Evolutionary conservation across 53 echinoderm and acorn worm species (phyloP).

Genomic region (Mesocentrotus franciscanus): DNA sequence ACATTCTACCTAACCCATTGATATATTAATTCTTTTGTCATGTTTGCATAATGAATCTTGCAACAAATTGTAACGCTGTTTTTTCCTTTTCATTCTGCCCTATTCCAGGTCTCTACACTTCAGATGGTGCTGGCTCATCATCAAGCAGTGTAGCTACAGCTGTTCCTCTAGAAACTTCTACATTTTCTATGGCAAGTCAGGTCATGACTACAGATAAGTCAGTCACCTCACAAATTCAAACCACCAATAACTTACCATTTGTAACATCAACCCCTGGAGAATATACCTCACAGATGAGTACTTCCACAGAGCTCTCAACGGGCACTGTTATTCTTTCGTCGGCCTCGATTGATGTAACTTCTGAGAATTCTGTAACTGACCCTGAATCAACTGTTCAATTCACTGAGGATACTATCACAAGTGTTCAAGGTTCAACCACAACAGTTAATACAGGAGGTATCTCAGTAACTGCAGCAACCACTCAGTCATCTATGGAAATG

Average conservation of each 20-base stretch:
- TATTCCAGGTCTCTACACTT: neutral
- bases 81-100: neutral
- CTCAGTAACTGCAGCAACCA: too few relatives aligned
- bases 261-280: neutral
- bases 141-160: neutral
- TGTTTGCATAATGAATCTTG: neutral
- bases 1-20: neutral
- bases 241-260: too few relatives aligned
- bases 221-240: too few relatives aligned
- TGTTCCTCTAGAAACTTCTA: too few relatives aligned
- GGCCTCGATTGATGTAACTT: neutral
- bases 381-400: neutral
- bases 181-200: too few relatives aligned
- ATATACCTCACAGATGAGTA: neutral
- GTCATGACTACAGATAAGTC: too few relatives aligned
- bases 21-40: neutral
- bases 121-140: neutral
- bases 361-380: neutral
- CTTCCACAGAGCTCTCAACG: neutral
- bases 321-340: neutral
- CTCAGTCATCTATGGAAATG: neutral
- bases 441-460: too few relatives aligned
- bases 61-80: neutral
- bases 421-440: neutral
- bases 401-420: neutral